Conservation (phyloP, 2,888 invertebrate genomes). For the Polia nebulosa region DNA sequence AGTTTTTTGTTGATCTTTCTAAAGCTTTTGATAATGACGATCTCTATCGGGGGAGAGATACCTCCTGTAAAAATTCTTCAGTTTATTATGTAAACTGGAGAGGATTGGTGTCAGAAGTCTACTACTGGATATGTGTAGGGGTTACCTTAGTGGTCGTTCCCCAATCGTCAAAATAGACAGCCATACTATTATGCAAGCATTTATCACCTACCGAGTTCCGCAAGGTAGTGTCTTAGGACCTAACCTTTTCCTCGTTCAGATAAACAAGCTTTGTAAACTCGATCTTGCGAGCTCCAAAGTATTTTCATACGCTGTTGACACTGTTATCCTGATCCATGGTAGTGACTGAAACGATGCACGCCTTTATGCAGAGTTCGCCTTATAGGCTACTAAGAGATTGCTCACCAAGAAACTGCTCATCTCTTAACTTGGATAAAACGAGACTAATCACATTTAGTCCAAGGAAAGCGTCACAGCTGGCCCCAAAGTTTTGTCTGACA, state of each 20-base stretch:
- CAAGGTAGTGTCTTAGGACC: constrained; percentile 6
- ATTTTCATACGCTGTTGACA: not conserved
- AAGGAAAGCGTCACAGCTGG: not conserved
- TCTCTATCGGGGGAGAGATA: too few relatives aligned
- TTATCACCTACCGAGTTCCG: not conserved
- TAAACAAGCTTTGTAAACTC: not conserved
- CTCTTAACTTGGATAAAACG: not conserved
- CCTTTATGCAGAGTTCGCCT: not conserved
- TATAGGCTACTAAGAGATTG: not conserved
- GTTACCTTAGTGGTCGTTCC: not conserved
- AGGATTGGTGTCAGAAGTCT: too few relatives aligned
- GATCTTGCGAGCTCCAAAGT: not conserved
- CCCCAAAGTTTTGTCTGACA: not conserved
- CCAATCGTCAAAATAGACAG: not conserved
- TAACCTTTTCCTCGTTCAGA: not conserved
- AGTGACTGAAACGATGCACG: not conserved
- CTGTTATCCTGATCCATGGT: not conserved
- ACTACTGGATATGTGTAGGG: too few relatives aligned
- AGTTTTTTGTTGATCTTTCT: not conserved
- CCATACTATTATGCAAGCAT: not conserved
- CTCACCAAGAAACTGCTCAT: not conserved
- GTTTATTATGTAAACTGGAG: too few relatives aligned
- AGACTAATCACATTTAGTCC: not conserved
- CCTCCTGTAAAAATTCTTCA: too few relatives aligned
- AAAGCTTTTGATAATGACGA: too few relatives aligned